Evolutionary conservation across 2,113 vertebrate genomes (phyloP).

Genomic region (Malurus melanocephalus): DNA sequence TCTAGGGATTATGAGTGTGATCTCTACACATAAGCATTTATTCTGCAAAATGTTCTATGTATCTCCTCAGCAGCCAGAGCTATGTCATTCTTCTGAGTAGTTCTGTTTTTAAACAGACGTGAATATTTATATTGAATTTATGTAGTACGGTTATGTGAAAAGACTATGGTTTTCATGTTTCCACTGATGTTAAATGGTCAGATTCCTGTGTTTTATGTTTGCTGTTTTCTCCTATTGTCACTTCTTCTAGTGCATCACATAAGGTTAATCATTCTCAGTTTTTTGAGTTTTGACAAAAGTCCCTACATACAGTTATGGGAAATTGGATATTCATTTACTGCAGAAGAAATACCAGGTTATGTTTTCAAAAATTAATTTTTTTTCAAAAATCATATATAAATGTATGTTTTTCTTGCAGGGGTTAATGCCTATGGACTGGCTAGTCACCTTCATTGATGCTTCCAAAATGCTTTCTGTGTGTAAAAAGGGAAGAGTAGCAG

Average conservation of each 20-base stretch:
- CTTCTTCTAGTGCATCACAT: not conserved
- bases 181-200: not conserved
- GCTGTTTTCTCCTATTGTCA: not conserved
- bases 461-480: not conserved
- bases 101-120: not conserved
- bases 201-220: not conserved
- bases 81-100: not conserved
- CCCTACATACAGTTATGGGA: rapidly evolving
- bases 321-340: not conserved
- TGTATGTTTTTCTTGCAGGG: not conserved
- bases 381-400: not conserved
- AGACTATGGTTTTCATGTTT: not conserved
- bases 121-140: not conserved
- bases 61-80: not conserved
- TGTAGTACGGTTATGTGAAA: not conserved
- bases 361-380: not conserved
- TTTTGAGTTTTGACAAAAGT: not conserved
- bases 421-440: not conserved
- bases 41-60: not conserved
- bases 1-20: not conserved
- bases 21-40: not conserved
- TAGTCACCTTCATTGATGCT: not conserved
- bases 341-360: not conserved
- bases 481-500: not conserved
- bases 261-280: not conserved